Evolutionary conservation across 2,797 vertebrate species (phyloP).

Genomic region (Protosalanx chinensis): DNA sequence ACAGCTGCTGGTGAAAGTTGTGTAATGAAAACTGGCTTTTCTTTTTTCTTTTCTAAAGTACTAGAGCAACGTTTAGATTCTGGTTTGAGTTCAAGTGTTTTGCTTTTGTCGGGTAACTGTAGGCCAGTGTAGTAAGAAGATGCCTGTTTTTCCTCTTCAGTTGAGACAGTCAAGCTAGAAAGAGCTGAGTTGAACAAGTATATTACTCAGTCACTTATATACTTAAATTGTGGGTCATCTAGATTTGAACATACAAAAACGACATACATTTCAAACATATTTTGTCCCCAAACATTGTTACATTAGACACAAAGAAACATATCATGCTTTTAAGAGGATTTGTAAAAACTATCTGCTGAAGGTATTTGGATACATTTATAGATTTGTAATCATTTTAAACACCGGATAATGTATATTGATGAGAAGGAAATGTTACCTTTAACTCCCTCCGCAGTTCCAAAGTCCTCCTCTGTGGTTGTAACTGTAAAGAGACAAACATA

Average conservation of each 20-base stretch:
- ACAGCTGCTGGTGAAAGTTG: conserved; percentile 71
- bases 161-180: conserved; percentile 74
- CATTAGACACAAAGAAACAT: background rate
- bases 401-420: conserved; percentile 34
- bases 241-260: too few species aligned
- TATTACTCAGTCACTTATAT: conserved; percentile 24
- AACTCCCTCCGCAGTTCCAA: conserved; percentile 72
- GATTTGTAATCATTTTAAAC: too few species aligned
- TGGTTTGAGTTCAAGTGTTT: conserved; percentile 87
- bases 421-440: conserved; percentile 82
- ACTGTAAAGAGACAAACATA: conserved; percentile 73
- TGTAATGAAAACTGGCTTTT: conserved; percentile 84
- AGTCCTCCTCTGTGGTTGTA: conserved; percentile 69
- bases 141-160: conserved; percentile 77
- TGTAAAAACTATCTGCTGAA: too few species aligned
- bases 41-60: conserved; percentile 68
- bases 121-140: conserved; percentile 69
- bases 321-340: background rate
- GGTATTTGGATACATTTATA: too few species aligned
- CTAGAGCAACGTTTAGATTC: conserved; percentile 74
- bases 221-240: background rate
- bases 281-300: background rate
- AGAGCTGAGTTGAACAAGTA: conserved; percentile 79
- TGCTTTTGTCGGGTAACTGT: conserved; percentile 68
- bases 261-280: background rate